These are phyloP conservation scores for Gymnogyps californianus DNA, from an alignment of 2,113 vertebrate species.

Conservation along the genomic window DNA sequence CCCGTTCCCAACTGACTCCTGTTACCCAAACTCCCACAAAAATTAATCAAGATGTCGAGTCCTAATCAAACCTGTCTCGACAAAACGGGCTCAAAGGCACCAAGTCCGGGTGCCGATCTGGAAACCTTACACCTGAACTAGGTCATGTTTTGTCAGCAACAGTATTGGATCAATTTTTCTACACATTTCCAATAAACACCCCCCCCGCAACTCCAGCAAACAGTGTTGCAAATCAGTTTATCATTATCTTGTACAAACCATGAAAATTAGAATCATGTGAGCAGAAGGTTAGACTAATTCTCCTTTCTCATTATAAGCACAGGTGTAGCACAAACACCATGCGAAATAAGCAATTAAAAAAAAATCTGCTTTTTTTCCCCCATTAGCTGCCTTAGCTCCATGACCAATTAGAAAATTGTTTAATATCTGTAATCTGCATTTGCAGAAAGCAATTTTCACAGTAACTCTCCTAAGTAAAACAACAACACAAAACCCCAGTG, in stretches of 20 bases:
- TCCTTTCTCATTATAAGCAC: conserved; percentile 91
- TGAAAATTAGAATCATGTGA: conserved; percentile 85
- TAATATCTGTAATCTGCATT: conserved; percentile 89
- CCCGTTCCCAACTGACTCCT: background rate
- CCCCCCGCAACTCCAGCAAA: conserved; percentile 42
- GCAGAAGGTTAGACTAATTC: conserved; percentile 87
- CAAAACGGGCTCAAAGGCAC: background rate
- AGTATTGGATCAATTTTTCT: conserved; percentile 32
- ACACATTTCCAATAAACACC: conserved; percentile 38
- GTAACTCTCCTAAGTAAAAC: conserved; percentile 63
- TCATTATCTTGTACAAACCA: conserved; percentile 79
- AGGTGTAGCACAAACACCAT: conserved; percentile 88
- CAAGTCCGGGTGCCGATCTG: background rate
- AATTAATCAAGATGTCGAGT: conserved; percentile 22
- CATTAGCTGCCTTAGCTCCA: conserved; percentile 89
- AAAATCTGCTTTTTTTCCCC: conserved; percentile 81
- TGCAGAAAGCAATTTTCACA: conserved; percentile 87
- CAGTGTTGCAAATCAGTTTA: conserved; percentile 73
- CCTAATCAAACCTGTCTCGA: background rate
- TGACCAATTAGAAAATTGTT: conserved; percentile 96
- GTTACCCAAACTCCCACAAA: background rate
- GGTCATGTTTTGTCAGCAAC: conserved; percentile 11
- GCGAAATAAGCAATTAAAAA: conserved; percentile 96
- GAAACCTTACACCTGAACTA: background rate
- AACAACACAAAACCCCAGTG: background rate